Conservation (phyloP, 2,888 invertebrate species). For the Ichneumoninae sp. region DNA sequence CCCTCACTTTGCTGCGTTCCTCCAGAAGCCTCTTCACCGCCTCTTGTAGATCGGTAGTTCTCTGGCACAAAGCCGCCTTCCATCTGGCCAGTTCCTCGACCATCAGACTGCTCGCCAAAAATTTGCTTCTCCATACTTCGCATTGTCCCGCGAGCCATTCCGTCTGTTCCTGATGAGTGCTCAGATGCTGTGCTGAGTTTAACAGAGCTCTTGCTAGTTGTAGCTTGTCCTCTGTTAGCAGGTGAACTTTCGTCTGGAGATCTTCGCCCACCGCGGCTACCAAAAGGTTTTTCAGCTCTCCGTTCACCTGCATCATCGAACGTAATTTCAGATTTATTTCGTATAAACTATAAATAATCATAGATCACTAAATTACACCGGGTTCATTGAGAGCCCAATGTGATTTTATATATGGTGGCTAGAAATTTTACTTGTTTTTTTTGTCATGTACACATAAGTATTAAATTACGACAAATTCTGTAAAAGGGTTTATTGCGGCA, state of each 20-base stretch:
- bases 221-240: slow-evolving; percentile 96
- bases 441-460: no score
- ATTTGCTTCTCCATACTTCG: slow-evolving; percentile 98
- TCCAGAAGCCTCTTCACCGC: slow-evolving; percentile 89
- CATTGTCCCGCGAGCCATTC: slow-evolving; percentile 97
- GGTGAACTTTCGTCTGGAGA: slow-evolving; percentile 94
- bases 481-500: no score
- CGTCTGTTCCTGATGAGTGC: slow-evolving; percentile 95
- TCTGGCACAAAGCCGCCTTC: slow-evolving; percentile 91
- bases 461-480: no score
- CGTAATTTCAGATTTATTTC: background rate
- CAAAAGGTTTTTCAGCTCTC: slow-evolving; percentile 95
- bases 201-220: slow-evolving; percentile 93
- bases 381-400: no score
- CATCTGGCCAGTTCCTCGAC: slow-evolving; percentile 93
- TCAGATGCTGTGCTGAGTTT: slow-evolving; percentile 93
- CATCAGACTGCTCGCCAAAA: slow-evolving; percentile 96
- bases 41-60: slow-evolving; percentile 89
- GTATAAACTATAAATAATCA: background rate
- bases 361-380: background rate
- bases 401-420: no score
- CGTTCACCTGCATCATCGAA: slow-evolving; percentile 89
- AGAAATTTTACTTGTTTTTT: no score
- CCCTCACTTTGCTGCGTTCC: slow-evolving; percentile 88
- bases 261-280: slow-evolving; percentile 98